phyloP scores from a whole-genome alignment of 2,888 invertebrate species.

The Dugesia japonica region DNA sequence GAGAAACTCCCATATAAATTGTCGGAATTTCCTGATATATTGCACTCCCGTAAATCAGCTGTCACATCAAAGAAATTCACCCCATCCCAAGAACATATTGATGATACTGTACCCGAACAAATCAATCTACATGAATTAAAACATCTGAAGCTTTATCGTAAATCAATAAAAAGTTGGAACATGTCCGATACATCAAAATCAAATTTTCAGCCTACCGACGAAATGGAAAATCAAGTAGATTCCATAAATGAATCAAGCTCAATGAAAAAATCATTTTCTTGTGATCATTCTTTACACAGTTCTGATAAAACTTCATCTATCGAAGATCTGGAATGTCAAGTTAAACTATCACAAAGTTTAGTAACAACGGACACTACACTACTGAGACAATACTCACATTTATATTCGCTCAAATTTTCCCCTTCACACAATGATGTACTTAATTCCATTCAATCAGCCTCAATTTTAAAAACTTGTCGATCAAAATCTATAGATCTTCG shows the following conservation, averaged over 20 bases:
- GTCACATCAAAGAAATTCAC: background rate
- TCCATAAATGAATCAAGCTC: background rate
- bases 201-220: background rate
- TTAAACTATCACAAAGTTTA: background rate
- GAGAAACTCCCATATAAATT: background rate
- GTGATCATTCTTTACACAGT: conserved; percentile 4
- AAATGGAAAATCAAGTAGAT: background rate
- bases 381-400: conserved; percentile 5
- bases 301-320: background rate
- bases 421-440: background rate
- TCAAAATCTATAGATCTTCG: conserved; percentile 12
- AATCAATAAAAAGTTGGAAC: conserved; percentile 8
- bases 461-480: background rate
- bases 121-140: background rate
- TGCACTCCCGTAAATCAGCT: background rate
- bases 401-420: conserved; percentile 7
- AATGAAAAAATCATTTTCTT: background rate
- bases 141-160: background rate
- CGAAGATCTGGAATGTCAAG: background rate
- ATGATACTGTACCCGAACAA: background rate
- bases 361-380: background rate
- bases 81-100: background rate
- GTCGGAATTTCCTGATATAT: background rate
- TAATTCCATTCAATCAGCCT: background rate
- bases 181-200: background rate